Evolutionary conservation across 2,888 invertebrate genomes (phyloP), one percentile per base, ranked within the genome.

Genomic region (Taenaris catops): DNA sequence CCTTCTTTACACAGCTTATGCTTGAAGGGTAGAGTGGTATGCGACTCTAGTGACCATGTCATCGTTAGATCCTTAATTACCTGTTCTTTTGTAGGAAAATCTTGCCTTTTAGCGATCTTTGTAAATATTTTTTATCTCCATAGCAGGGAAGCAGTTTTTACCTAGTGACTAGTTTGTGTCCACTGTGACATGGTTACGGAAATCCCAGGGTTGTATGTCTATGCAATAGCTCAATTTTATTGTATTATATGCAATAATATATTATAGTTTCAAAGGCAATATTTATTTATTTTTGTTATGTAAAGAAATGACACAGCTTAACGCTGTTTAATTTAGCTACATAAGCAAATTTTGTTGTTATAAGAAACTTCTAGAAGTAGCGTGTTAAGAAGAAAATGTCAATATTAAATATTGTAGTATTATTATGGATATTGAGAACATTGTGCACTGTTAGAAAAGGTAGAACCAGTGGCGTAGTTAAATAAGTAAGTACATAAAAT

Each of bases 191-290:
- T 80, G 81, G 84, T 79, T 72, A 72, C 73, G 62, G 70, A 71
- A 55, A 73, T 78, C 79, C 81, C 73, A 64, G 81, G 84, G 84
- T 86, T 84, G 83, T 76, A 73, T 64, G 73, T 72, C 59, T 81
- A 84, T 76, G 62, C 74, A 75, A 81, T 83, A 86, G 80, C 80
- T 83, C 75, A 78, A 74, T 79, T 70, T 40, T 62, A 6, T 54
- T 61, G 55, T 54, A 56, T 55, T 58, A 57, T 73, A 68, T 75
- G 63, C 58, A 61, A 57, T 66, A 58, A 73, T 12, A 68, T 66
- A 69, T n/a, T n/a, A n/a, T 38, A 34, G 38, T 38, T 34, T 65
- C 56, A 61, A 70, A 57, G 60, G 59, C 56, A 56, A 58, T 67
- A 66, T 69, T 72, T 75, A 71, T 78, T 72, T 51, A 45, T 58